Percentiles rank a stretch among this genome's conserved stretches.
Evolutionary conservation across 2,888 invertebrate species (phyloP).

Genomic region (Lasioglossum marginatum): DNA sequence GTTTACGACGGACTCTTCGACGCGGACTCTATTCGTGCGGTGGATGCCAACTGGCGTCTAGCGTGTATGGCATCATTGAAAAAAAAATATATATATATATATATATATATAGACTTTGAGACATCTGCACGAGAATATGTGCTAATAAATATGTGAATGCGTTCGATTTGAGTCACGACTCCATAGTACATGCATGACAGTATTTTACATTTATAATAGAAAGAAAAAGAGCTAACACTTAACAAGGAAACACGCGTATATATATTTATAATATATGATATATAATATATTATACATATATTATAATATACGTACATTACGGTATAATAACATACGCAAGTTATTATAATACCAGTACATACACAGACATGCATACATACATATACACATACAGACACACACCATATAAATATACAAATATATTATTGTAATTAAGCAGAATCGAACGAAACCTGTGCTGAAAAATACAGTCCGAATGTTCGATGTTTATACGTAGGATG

Average conservation of each 20-base stretch:
- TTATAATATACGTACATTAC: slow-evolving; percentile 4
- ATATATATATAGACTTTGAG: slow-evolving; percentile 15
- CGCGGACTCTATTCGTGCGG: slow-evolving; percentile 11
- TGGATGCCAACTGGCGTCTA: slow-evolving; percentile 7
- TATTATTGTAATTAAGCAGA: slow-evolving; percentile 63
- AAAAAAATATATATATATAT: not conserved
- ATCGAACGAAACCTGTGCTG: slow-evolving; percentile 59
- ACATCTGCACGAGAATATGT: slow-evolving; percentile 28
- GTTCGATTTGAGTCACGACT: slow-evolving; percentile 60
- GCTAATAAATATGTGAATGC: slow-evolving; percentile 28
- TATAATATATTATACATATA: slow-evolving; percentile 42
- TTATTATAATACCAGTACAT: not conserved
- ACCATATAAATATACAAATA: slow-evolving; percentile 37
- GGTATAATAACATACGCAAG: not conserved
- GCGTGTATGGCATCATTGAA: slow-evolving; percentile 1
- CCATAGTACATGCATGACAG: slow-evolving; percentile 70
- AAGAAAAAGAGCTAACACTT: slow-evolving; percentile 36
- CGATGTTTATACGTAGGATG: slow-evolving; percentile 68
- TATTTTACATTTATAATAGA: slow-evolving; percentile 70
- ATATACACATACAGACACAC: slow-evolving; percentile 11
- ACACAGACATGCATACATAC: not conserved
- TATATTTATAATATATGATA: slow-evolving; percentile 45
- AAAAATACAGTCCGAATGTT: slow-evolving; percentile 60
- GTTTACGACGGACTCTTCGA: slow-evolving; percentile 4
- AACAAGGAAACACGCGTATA: slow-evolving; percentile 18